Evolutionary conservation across 2,888 invertebrate species (phyloP).

Genomic region (Chymomyza fuscimana): DNA sequence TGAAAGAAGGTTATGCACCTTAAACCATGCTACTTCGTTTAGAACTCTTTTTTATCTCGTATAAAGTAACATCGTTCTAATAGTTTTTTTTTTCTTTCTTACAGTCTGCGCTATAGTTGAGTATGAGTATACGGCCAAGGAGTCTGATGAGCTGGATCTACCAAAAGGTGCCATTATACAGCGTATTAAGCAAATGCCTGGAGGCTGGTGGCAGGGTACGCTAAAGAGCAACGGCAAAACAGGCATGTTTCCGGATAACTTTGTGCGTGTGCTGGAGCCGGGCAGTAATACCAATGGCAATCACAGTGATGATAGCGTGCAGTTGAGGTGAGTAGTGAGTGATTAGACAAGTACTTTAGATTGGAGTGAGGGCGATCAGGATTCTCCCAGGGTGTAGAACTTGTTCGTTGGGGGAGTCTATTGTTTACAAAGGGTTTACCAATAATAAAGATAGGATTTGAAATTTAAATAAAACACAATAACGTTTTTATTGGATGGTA

Average conservation of each 20-base stretch:
- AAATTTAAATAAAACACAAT: too few species aligned
- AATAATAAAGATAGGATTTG: too few species aligned
- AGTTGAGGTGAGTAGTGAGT: constrained; percentile 56
- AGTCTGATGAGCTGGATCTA: constrained; percentile 91
- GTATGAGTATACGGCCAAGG: constrained; percentile 91
- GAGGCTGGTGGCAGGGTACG: constrained; percentile 96
- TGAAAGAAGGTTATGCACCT: too few species aligned
- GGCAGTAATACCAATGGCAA: constrained; percentile 45
- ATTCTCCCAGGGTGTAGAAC: too few species aligned
- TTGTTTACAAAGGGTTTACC: too few species aligned
- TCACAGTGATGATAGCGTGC: constrained; percentile 56
- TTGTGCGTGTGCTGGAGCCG: constrained; percentile 85
- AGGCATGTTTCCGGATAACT: constrained; percentile 96
- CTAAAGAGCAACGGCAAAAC: constrained; percentile 85
- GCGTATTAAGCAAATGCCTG: constrained; percentile 87
- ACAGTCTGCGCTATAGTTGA: constrained; percentile 91
- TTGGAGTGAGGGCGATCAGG: too few species aligned
- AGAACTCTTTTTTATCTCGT: too few species aligned
- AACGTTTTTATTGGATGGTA: too few species aligned
- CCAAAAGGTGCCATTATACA: constrained; percentile 90
- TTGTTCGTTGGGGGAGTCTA: too few species aligned
- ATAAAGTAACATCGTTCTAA: constrained; percentile 5
- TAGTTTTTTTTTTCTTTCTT: constrained; percentile 48
- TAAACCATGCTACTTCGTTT: too few species aligned
- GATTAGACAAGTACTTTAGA: too few species aligned